Evolutionary conservation across 2,797 vertebrate species (phyloP).

Genomic region (Malurus leucopterus): DNA sequence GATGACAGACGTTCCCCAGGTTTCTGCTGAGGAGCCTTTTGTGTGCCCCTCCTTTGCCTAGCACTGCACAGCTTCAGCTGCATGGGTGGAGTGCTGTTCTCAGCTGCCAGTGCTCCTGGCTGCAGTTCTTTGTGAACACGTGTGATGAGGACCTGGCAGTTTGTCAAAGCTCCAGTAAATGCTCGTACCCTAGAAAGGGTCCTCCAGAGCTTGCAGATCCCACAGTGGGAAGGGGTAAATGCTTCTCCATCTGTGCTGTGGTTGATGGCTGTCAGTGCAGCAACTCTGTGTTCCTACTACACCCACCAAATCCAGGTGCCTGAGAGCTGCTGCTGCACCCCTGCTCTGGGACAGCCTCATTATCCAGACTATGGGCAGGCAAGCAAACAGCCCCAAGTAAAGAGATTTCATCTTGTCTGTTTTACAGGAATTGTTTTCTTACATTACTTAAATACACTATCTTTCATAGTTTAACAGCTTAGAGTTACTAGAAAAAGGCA

Average conservation of each 20-base stretch:
- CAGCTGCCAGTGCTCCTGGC: rapidly evolving
- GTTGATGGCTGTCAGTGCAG: neutral
- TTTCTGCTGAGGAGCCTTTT: neutral
- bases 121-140: neutral
- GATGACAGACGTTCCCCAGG: neutral
- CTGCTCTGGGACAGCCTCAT: rapidly evolving
- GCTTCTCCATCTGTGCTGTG: rapidly evolving
- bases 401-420: no score
- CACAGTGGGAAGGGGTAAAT: neutral
- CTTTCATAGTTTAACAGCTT: neutral
- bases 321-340: neutral
- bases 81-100: rapidly evolving
- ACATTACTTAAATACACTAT: neutral
- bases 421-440: neutral
- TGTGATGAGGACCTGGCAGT: neutral
- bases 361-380: rapidly evolving
- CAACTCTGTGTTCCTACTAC: rapidly evolving
- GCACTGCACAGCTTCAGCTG: neutral
- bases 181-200: rapidly evolving
- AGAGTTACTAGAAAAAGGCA: neutral
- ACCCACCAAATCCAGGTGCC: rapidly evolving
- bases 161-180: neutral
- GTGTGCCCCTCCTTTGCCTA: neutral
- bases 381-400: neutral
- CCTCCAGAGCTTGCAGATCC: neutral